Evolutionary conservation across 2,797 vertebrate species (phyloP).

Genomic region (Sebastes hubbsi): DNA sequence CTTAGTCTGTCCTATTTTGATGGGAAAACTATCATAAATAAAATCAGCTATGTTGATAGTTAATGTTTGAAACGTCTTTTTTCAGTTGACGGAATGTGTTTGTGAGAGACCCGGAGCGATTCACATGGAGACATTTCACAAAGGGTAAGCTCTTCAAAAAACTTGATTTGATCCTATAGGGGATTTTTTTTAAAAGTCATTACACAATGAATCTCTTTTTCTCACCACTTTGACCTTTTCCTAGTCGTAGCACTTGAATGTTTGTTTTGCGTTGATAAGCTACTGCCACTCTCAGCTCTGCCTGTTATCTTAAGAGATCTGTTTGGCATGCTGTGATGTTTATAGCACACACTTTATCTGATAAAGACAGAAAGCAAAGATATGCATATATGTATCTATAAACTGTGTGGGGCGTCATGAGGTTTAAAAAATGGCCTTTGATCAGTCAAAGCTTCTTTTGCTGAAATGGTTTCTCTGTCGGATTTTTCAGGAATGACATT

Average conservation of each 20-base stretch:
- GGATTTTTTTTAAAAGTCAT: neutral
- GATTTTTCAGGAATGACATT: conserved; percentile 58
- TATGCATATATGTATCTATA: neutral
- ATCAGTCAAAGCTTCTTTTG: neutral
- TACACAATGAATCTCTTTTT: neutral
- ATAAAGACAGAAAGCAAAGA: conserved; percentile 22
- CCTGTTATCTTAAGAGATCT: conserved; percentile 3
- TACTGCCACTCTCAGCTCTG: neutral
- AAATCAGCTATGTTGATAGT: neutral
- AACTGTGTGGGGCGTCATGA: neutral
- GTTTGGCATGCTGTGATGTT: neutral
- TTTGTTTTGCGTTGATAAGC: conserved; percentile 25
- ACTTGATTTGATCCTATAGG: neutral
- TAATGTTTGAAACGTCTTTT: conserved; percentile 2
- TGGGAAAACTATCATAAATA: neutral
- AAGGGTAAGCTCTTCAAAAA: conserved; percentile 78
- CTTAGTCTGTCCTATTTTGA: neutral
- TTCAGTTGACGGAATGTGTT: conserved; percentile 80
- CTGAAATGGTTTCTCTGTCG: neutral
- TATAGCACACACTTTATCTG: conserved; percentile 16
- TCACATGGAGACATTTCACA: conserved; percentile 79
- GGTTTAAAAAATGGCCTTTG: neutral
- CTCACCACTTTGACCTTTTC: neutral
- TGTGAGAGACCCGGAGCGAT: conserved; percentile 70
- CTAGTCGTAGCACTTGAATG: neutral